Evolutionary conservation across 2,888 invertebrate genomes (phyloP).

Genomic region (Pterobdella sp.): DNA sequence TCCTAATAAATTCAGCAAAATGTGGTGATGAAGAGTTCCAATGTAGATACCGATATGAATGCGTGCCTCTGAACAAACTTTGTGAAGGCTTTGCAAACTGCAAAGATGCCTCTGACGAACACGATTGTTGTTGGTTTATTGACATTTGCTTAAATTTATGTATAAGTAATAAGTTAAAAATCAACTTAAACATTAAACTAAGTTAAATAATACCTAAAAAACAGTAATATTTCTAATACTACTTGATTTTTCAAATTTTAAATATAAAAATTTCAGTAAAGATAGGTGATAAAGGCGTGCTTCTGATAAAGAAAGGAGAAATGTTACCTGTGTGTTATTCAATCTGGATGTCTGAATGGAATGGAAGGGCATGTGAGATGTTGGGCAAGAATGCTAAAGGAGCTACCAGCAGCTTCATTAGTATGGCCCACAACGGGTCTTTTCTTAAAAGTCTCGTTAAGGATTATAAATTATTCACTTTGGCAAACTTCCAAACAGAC

Average conservation of each 20-base stretch:
- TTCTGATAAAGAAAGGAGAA: background rate
- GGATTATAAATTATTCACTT: background rate
- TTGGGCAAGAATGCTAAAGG: background rate
- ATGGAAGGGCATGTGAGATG: background rate
- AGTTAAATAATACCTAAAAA: too few relatives aligned
- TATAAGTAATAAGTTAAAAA: too few relatives aligned
- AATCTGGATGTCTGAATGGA: conserved; percentile 8
- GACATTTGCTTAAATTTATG: too few relatives aligned
- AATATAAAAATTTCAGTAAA: background rate
- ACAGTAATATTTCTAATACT: too few relatives aligned
- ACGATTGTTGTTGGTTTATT: background rate
- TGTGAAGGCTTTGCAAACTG: background rate
- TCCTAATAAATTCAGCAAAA: too few relatives aligned
- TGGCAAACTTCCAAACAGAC: background rate
- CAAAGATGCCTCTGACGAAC: background rate
- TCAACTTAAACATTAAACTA: too few relatives aligned
- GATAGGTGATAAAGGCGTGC: background rate
- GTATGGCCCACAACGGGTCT: too few relatives aligned
- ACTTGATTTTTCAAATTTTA: too few relatives aligned
- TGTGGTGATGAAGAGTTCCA: too few relatives aligned
- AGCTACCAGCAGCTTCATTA: too few relatives aligned
- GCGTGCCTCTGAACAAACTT: background rate
- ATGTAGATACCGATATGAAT: background rate
- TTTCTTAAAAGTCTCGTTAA: background rate
- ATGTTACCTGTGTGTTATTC: background rate